These are phyloP conservation scores for Megalops atlanticus DNA, from an alignment of 2,113 vertebrate genomes.

Conservation along the genomic window DNA sequence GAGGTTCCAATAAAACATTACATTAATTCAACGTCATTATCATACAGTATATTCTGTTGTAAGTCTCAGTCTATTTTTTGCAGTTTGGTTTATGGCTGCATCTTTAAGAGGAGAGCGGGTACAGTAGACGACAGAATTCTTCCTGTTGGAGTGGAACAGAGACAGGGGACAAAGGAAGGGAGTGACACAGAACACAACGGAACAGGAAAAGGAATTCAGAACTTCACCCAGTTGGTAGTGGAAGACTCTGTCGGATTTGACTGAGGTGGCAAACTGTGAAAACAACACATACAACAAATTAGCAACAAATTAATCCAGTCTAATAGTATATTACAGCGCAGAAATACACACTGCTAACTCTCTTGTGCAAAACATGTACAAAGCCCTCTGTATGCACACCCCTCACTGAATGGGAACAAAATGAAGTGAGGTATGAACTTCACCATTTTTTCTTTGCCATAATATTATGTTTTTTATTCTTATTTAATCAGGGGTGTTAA, in stretches of 20 bases:
- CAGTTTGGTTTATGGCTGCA: not conserved
- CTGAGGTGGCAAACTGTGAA: constrained; percentile 53
- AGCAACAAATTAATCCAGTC: not conserved
- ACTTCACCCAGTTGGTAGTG: constrained; percentile 84
- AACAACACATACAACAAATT: too few relatives aligned
- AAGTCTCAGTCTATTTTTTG: not conserved
- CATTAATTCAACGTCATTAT: not conserved
- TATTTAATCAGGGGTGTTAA: too few relatives aligned
- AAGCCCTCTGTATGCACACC: too few relatives aligned
- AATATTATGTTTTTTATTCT: too few relatives aligned
- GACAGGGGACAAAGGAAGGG: constrained; percentile 7
- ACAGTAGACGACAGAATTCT: not conserved
- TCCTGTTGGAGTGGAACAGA: constrained; percentile 18
- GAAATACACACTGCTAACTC: not conserved
- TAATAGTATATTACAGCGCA: not conserved
- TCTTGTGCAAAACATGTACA: not conserved
- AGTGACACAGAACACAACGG: not conserved
- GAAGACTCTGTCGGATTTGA: constrained; percentile 68
- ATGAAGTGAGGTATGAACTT: too few relatives aligned
- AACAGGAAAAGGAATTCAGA: constrained; percentile 64
- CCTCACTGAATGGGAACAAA: too few relatives aligned
- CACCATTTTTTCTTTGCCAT: too few relatives aligned
- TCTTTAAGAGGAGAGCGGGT: not conserved
- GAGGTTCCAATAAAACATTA: not conserved
- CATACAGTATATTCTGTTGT: not conserved